Conservation (phyloP, 2,797 vertebrate genomes). For the Otus scops region DNA sequence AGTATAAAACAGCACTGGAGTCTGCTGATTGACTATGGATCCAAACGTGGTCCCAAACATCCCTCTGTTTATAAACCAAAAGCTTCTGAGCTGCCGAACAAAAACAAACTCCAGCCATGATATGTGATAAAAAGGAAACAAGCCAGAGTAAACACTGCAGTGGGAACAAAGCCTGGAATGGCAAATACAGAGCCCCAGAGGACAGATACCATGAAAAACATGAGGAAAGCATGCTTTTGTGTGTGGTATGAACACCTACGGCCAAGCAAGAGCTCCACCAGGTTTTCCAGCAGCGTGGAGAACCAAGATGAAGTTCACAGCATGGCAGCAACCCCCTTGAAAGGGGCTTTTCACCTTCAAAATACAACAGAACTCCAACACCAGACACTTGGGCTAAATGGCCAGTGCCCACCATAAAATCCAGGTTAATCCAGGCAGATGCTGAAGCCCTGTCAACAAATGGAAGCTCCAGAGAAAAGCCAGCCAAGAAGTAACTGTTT, state of each 20-base stretch:
- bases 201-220: background rate
- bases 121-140: background rate
- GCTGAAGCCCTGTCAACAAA: background rate
- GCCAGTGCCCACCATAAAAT: background rate
- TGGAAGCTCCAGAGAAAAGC: background rate
- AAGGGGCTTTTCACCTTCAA: background rate
- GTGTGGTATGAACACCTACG: accelerated
- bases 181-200: background rate
- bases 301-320: background rate
- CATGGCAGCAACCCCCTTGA: background rate
- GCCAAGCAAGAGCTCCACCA: background rate
- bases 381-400: background rate
- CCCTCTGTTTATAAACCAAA: conserved; percentile 45
- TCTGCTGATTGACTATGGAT: background rate
- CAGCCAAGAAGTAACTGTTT: background rate
- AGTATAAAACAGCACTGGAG: background rate
- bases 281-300: background rate
- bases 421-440: background rate
- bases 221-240: background rate
- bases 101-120: conserved; percentile 31
- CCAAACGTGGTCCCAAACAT: background rate
- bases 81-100: conserved; percentile 20
- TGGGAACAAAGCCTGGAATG: background rate
- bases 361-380: background rate
- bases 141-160: conserved; percentile 1